Percentiles rank a stretch among this genome's conserved stretches.
Evolutionary conservation across 2,113 vertebrate species (phyloP).

Genomic region (Amblyornis subalaris): DNA sequence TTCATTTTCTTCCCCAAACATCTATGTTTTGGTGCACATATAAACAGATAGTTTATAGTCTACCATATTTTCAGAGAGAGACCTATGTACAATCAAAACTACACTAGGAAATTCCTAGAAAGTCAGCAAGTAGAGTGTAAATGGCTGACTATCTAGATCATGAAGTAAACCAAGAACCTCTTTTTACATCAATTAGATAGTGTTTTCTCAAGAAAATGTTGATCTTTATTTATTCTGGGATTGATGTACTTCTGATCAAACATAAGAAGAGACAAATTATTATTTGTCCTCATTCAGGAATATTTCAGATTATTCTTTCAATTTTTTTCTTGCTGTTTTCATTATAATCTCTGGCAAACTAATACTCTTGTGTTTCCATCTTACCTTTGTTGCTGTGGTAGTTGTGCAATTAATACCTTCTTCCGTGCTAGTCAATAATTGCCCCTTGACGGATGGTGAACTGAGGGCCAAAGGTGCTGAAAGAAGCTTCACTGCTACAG

Average conservation of each 20-base stretch:
- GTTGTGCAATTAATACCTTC: not conserved
- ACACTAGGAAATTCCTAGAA: slow-evolving; percentile 8
- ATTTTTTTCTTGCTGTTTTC: not conserved
- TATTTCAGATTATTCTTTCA: not conserved
- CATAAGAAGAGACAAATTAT: not conserved
- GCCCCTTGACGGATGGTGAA: not conserved
- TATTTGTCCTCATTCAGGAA: not conserved
- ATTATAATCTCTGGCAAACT: not conserved
- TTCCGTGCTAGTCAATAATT: not conserved
- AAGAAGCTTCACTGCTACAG: not conserved
- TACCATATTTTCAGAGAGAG: slow-evolving; percentile 16
- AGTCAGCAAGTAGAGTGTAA: not conserved
- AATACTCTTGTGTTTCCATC: not conserved
- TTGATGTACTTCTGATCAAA: not conserved
- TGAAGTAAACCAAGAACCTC: not conserved
- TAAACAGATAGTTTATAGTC: slow-evolving; percentile 7
- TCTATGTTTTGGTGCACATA: not conserved
- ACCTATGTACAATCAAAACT: not conserved
- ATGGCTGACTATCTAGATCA: not conserved
- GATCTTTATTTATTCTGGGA: not conserved
- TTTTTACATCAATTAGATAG: not conserved
- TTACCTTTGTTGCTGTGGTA: not conserved
- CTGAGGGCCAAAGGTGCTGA: not conserved
- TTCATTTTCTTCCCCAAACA: not conserved
- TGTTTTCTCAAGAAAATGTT: not conserved